Conservation (phyloP, 2,797 vertebrate species). For the Thalassophryne amazonica region DNA sequence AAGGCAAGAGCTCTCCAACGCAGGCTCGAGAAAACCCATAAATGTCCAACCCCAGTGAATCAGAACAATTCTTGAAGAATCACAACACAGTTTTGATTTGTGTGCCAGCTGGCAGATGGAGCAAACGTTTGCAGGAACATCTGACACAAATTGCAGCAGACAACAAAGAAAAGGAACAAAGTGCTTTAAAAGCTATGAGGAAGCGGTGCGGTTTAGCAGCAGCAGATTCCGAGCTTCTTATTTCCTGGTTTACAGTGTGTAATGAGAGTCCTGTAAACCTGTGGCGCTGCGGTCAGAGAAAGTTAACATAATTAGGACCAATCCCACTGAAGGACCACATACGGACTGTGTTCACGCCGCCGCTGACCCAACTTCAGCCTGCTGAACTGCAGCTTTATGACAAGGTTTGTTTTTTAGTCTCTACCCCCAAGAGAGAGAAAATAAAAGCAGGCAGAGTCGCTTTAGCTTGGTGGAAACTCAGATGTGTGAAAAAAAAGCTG, state of each 20-base stretch:
- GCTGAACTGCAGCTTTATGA: no score
- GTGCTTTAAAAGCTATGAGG: constrained; percentile 29
- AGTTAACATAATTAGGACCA: constrained; percentile 60
- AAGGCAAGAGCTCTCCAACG: no score
- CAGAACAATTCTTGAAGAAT: constrained; percentile 31
- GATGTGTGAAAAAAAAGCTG: no score
- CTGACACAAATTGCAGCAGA: constrained; percentile 38
- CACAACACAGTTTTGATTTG: constrained; percentile 10
- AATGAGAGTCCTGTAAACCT: constrained; percentile 69
- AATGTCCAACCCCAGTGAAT: not conserved
- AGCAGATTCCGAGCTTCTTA: constrained; percentile 53
- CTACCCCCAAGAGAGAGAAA: not conserved
- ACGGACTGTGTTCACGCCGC: constrained; percentile 41
- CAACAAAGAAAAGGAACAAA: constrained; percentile 49
- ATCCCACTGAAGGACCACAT: constrained; percentile 38
- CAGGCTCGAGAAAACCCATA: no score
- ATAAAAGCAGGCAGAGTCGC: no score
- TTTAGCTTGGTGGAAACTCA: no score
- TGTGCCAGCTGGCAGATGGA: constrained; percentile 10
- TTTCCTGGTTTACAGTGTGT: constrained; percentile 71
- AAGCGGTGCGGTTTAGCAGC: constrained; percentile 60
- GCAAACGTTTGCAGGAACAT: constrained; percentile 7
- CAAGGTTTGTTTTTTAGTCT: no score
- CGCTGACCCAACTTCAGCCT: constrained; percentile 8
- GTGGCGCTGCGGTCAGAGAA: constrained; percentile 62